phyloP scores from a whole-genome alignment of 2,113 vertebrate genomes.

The Oreocharis arfaki region DNA sequence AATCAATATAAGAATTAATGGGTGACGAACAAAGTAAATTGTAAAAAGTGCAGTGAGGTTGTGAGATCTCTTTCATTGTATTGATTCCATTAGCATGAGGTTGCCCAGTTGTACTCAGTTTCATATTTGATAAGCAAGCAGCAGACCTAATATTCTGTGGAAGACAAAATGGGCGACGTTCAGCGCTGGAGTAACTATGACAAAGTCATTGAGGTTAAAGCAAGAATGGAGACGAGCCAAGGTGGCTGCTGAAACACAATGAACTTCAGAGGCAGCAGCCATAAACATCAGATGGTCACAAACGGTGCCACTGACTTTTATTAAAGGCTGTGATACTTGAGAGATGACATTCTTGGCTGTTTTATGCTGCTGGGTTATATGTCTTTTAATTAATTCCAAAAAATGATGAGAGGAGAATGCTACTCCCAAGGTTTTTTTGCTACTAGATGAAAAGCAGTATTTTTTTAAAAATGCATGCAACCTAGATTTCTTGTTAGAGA shows the following conservation, averaged over 20 bases:
- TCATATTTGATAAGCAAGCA: conserved; percentile 47
- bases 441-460: not conserved
- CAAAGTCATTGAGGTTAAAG: conserved; percentile 32
- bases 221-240: not conserved
- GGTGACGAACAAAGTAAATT: conserved; percentile 56
- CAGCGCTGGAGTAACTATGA: not conserved
- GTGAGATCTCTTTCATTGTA: not conserved
- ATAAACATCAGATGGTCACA: not conserved
- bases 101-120: not conserved
- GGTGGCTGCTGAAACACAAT: not conserved
- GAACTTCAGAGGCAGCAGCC: not conserved
- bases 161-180: not conserved
- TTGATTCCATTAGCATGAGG: conserved; percentile 44
- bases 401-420: not conserved
- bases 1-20: conserved; percentile 79
- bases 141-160: not conserved
- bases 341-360: not conserved
- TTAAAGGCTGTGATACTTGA: not conserved
- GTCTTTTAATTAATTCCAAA: conserved; percentile 22
- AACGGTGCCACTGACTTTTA: not conserved
- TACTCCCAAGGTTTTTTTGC: not conserved
- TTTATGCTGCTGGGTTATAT: not conserved
- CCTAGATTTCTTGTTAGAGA: not conserved
- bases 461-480: not conserved
- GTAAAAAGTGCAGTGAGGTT: conserved; percentile 32